Conservation (phyloP, 1,140 invertebrate genomes). For the Spodoptera frugiperda region DNA sequence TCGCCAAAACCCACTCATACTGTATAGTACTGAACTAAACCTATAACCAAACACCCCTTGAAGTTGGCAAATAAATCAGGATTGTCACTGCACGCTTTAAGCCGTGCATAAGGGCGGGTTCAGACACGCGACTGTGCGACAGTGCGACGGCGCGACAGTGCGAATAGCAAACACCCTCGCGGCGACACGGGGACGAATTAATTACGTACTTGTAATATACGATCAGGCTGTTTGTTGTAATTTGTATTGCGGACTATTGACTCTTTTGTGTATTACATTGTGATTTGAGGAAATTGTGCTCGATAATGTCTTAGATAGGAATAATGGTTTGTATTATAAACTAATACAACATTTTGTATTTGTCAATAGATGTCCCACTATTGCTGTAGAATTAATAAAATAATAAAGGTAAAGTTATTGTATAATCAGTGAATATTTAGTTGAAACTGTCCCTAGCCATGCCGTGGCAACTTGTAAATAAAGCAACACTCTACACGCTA, state of each 20-base stretch:
- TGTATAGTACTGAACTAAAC: constrained; percentile 6
- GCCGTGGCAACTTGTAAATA: too few species aligned
- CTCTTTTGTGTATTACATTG: background rate
- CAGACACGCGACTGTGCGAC: constrained; percentile 40
- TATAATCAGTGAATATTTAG: too few species aligned
- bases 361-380: too few species aligned
- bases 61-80: constrained; percentile 28
- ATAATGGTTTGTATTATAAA: too few species aligned
- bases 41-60: constrained; percentile 27
- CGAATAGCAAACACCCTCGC: constrained; percentile 45
- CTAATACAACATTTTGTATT: too few species aligned
- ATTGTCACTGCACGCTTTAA: constrained; percentile 27
- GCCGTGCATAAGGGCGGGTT: constrained; percentile 23
- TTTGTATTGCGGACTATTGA: constrained; percentile 8
- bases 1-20: background rate
- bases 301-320: background rate
- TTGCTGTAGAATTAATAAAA: too few species aligned
- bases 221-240: constrained; percentile 31
- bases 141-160: constrained; percentile 33
- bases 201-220: constrained; percentile 44
- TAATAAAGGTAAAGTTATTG: too few species aligned
- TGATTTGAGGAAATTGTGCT: background rate
- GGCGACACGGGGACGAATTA: constrained; percentile 30
- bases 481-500: too few species aligned
- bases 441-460: too few species aligned